Evolutionary conservation across 37 sponge, comb jelly and placozoan species (phyloP), one percentile per base, ranked within the genome.

Genomic region (Ephydatia muelleri): DNA sequence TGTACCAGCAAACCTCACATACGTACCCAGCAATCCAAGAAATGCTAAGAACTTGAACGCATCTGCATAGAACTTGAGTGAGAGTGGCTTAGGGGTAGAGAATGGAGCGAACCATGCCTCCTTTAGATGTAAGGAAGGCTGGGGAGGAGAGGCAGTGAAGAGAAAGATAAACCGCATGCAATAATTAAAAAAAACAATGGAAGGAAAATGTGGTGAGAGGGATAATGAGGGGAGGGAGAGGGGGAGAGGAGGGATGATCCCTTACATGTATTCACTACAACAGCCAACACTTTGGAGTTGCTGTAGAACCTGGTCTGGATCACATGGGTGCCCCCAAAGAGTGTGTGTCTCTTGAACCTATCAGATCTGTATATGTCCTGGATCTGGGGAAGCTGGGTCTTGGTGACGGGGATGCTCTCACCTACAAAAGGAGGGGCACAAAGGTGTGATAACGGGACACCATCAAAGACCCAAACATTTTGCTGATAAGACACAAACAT

Each of bases 361-460:
- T 33, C 65, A 32, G 90, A 75, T 80, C 38, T 27, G 68, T 93
- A 96, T 27, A 27, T 29, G 26, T 73, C 49, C 48, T 74, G 43
- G 27, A 68, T 77, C 26, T 73, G 72, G 23, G 91, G 94, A 26
- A 93, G 84, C 16, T 86, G 76, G 12, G 94, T 90, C 86, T 96
- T 93, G 43, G 86, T 90, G 25, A 96, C 94, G 0, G 94, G 97
- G 19, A 93, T 85, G 83, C 94, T 93, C 80, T 96, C 97, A 21
- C 94, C 94, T 93, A 28, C 19, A 67, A n/a, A n/a, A n/a, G n/a
- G n/a, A n/a, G n/a, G n/a, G n/a, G n/a, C n/a, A n/a, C n/a, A n/a
- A n/a, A n/a, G n/a, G n/a, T n/a, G n/a, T n/a, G n/a, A n/a, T n/a
- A n/a, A n/a, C n/a, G n/a, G n/a, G n/a, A n/a, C n/a, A n/a, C n/a